Conservation (phyloP, 2,888 invertebrate species). For the Ormyrus nitidulus region DNA sequence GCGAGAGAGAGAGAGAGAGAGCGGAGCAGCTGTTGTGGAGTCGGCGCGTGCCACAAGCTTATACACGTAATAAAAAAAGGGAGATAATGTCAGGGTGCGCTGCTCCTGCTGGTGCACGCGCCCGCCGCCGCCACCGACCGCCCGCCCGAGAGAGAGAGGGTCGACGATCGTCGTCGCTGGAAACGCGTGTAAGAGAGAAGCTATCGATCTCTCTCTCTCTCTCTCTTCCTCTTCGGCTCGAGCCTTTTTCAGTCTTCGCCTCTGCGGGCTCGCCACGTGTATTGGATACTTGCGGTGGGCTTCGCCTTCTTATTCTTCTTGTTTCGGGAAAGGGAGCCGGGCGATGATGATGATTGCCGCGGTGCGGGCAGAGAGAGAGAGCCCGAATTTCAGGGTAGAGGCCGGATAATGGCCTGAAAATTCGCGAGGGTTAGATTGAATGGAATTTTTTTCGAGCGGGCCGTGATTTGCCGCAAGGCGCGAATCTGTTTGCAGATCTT, state of each 20-base stretch:
- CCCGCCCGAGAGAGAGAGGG: conserved; percentile 1
- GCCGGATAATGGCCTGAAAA: conserved; percentile 35
- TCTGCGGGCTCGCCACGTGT: not conserved
- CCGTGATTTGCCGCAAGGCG: no score
- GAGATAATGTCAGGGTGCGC: conserved; percentile 72
- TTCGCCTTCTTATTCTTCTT: conserved; percentile 18
- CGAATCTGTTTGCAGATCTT: no score
- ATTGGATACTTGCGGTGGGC: not conserved
- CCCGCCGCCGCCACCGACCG: not conserved
- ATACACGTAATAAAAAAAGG: conserved; percentile 66
- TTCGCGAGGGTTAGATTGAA: conserved; percentile 14
- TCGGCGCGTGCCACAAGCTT: conserved; percentile 74
- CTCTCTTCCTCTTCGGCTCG: conserved; percentile 1
- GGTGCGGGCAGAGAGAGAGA: conserved; percentile 24
- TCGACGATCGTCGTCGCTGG: conserved; percentile 19
- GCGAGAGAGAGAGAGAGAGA: not conserved
- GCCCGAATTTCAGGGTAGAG: no score
- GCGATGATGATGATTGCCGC: not conserved
- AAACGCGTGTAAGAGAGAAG: conserved; percentile 43
- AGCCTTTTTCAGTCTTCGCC: not conserved
- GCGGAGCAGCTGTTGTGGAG: conserved; percentile 70
- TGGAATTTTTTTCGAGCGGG: no score
- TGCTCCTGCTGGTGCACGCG: conserved; percentile 24
- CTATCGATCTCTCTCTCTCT: conserved; percentile 49
- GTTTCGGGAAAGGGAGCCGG: not conserved